Conservation (phyloP, 1,140 invertebrate species). For the Diorhabda sublineata region DNA sequence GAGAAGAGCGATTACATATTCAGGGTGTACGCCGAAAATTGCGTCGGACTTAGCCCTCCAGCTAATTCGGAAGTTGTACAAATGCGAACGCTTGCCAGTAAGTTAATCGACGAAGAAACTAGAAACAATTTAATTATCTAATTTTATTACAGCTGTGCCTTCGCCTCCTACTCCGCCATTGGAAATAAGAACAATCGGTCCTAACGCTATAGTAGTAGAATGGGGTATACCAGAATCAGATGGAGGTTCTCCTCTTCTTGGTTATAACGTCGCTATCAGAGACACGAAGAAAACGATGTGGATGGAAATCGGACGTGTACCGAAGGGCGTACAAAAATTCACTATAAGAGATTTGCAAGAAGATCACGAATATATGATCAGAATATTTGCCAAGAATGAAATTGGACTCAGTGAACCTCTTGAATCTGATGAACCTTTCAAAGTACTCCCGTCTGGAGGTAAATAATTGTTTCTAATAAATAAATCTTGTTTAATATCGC, state of each 20-base stretch:
- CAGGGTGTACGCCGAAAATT: constrained; percentile 88
- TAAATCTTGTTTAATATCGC: too few relatives aligned
- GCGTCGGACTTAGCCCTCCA: constrained; percentile 76
- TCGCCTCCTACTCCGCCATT: constrained; percentile 85
- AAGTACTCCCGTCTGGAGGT: constrained; percentile 78
- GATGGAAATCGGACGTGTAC: constrained; percentile 89
- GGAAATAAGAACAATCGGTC: constrained; percentile 76
- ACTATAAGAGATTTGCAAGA: constrained; percentile 84
- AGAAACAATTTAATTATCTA: neutral
- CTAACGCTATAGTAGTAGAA: constrained; percentile 81
- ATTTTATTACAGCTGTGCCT: constrained; percentile 66
- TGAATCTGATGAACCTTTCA: constrained; percentile 88
- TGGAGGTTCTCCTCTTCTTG: constrained; percentile 84
- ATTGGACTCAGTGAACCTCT: constrained; percentile 91
- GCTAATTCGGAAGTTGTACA: constrained; percentile 74
- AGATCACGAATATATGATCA: constrained; percentile 82
- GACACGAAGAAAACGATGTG: constrained; percentile 92
- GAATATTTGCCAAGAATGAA: constrained; percentile 92
- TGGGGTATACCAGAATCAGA: constrained; percentile 93
- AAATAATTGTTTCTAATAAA: constrained; percentile 32
- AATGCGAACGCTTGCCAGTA: constrained; percentile 92
- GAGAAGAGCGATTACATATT: constrained; percentile 87
- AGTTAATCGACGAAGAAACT: constrained; percentile 44
- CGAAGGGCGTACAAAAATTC: constrained; percentile 75
- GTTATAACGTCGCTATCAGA: constrained; percentile 89